Percentiles rank a stretch among this genome's conserved stretches.
These are phyloP conservation scores for Arrhopalites spinosus DNA, from an alignment of 2,888 invertebrate species.

Conservation along the genomic window DNA sequence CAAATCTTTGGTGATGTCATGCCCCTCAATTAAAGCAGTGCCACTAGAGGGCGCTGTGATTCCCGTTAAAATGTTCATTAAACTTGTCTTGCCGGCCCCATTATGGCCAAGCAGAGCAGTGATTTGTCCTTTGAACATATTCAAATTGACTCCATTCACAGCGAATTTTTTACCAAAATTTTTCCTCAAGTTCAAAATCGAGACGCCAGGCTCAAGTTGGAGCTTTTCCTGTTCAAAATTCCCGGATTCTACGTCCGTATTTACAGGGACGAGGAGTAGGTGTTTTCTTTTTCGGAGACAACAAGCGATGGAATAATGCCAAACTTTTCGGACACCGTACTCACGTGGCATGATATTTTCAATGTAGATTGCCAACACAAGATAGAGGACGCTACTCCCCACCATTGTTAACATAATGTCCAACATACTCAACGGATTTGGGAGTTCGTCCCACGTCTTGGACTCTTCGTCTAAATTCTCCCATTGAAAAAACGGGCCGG, in stretches of 20 bases:
- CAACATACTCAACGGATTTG: background rate
- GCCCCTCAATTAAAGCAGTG: constrained; percentile 61
- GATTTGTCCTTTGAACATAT: constrained; percentile 81
- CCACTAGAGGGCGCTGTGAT: constrained; percentile 74
- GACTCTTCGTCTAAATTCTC: background rate
- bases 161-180: constrained; percentile 58
- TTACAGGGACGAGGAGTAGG: too few relatives aligned
- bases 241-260: too few relatives aligned
- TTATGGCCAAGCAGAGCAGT: constrained; percentile 86
- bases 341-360: constrained; percentile 70
- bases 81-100: constrained; percentile 84
- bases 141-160: constrained; percentile 71
- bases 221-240: constrained; percentile 59
- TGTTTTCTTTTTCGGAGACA: too few relatives aligned
- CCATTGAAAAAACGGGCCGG: too few relatives aligned
- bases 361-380: constrained; percentile 67
- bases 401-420: constrained; percentile 57
- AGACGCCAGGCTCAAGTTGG: constrained; percentile 59
- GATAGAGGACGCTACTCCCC: constrained; percentile 60
- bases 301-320: constrained; percentile 66
- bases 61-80: constrained; percentile 73
- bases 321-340: constrained; percentile 70
- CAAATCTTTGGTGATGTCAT: constrained; percentile 71
- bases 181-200: constrained; percentile 57
- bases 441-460: background rate